Base-by-base conservation (phyloP, 2,797 vertebrate species). In the Gymnopithys bicolor region DNA sequence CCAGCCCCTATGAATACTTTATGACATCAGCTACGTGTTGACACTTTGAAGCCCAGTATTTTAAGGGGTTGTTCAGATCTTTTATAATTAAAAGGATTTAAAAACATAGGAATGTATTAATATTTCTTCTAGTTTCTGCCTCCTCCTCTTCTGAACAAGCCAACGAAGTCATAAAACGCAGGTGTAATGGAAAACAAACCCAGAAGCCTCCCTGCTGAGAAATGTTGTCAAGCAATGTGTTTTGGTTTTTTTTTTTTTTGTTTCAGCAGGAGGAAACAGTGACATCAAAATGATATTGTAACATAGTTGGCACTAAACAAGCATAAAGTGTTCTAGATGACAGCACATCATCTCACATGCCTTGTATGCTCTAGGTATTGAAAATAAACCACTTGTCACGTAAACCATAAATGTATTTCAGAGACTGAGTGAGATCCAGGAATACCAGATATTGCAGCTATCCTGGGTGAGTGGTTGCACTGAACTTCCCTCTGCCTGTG, bases 251-350 rank as follows among this genome's bases (percentile, higher is more conserved):
- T 83, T 89, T 85, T 82, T 75, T 68, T 89, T 93, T 86, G 53
- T 95, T 97, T 97, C 91, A 96, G 78, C 81, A 8, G 95, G 92
- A 95, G 92, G 93, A 96, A 96, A 88, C 25, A 70, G 84, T 92
- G 82, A 96, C 95, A 92, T 96, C 97, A 97, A 96, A 97, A 97
- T 94, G 89, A 95, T 97, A 96, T 96, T 96, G 94, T 97, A 97
- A 84, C 92, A 80, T 59, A 87, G 89, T 93, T 97, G 97, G 94
- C 94, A 96, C 93, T 75, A 90, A 97, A 93, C 55, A 94, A 93
- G 90, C 52, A 94, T 97, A 96, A 97, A 94, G 68, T 93, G 95
- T 73, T 37, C 45, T 85, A 95, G 95, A 90, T 97, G 95, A 96
- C 97, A 97, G 95, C 96, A 97, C 90, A 93, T 94, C 86, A 94